phyloP scores from a whole-genome alignment of 2,888 invertebrate species.

The Thymelicus lineola region DNA sequence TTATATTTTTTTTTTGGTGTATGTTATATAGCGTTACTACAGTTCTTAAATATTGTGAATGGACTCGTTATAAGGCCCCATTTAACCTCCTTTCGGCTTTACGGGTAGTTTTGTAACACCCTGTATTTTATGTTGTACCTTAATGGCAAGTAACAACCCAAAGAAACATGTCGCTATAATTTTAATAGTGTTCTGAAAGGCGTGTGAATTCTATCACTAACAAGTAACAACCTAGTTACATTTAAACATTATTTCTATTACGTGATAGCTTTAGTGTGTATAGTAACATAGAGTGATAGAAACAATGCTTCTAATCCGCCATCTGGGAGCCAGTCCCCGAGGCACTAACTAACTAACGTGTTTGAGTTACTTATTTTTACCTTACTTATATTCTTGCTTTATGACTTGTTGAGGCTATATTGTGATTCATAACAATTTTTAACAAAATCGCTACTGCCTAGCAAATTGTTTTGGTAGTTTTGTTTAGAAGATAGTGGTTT shows the following conservation, averaged over 20 bases:
- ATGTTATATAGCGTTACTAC: too few species aligned
- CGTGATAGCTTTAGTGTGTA: neutral
- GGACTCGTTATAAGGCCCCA: too few species aligned
- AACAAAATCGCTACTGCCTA: too few species aligned
- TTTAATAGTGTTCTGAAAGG: neutral
- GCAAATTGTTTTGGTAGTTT: too few species aligned
- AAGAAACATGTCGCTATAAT: too few species aligned
- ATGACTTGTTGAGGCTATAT: constrained; percentile 4
- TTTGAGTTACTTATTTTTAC: neutral
- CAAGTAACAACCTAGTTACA: neutral
- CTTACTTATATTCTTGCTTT: neutral
- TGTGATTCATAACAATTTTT: neutral
- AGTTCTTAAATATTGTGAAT: too few species aligned
- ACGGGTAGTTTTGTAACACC: too few species aligned
- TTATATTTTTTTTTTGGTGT: too few species aligned
- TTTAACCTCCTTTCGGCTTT: too few species aligned
- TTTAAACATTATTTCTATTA: neutral
- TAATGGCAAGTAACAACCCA: too few species aligned
- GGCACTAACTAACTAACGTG: neutral
- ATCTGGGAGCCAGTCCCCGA: constrained; percentile 1
- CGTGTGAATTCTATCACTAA: neutral
- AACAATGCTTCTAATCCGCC: constrained; percentile 14
- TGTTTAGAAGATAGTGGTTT: too few species aligned
- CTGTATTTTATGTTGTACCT: too few species aligned
- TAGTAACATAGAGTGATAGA: neutral